Evolutionary conservation across 2,888 invertebrate species (phyloP), one percentile per base, ranked within the genome.

Genomic region (Linnaemya tessellans): DNA sequence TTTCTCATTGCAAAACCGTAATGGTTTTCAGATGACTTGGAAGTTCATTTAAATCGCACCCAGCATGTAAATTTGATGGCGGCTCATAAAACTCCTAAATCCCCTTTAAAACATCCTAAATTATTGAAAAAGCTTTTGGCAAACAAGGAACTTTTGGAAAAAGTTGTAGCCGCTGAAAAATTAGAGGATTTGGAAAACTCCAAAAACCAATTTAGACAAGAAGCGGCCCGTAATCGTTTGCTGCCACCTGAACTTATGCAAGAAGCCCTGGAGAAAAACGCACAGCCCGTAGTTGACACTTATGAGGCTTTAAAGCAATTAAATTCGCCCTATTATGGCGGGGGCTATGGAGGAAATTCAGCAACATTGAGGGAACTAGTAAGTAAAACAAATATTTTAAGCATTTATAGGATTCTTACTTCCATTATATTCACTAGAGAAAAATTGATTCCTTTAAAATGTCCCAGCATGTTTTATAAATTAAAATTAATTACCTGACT

Each of bases 61-160:
- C 90, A 91, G 46, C 90, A 95, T 92, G 46, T 54, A 2, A 85
- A 46, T 43, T 43, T 70, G 3, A 41, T 38, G 1, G 67, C 51
- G 10, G 13, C 60, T 10, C 89, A 89, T 1, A 60, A 89, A 25
- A 81, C 89, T 1, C 87, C 90, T 0, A 89, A 89, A 18, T 90
- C 91, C 0, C 92, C 92, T 0, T 84, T 93, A 0, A 92, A 92
- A 71, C 93, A 93, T 89, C 93, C 93, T 1, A 93, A 93, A 89
- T 88, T 93, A 88, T 87, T 92, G 43, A 92, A 92, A 78, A 93
- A 93, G 80, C 81, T 92, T 49, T 86, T 92, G 80, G 90, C 89
- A 9, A 90, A 90, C 64, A 88, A 90, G 3, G 90, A 91, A 15
- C 88, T 91, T n/a, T 70, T 90, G 60, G 86, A 90, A 30, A 87